A percentile compares a stretch with the other conserved stretches of the same genome.
Conservation (phyloP, 2,888 invertebrate species). For the Geotrupes spiniger region DNA sequence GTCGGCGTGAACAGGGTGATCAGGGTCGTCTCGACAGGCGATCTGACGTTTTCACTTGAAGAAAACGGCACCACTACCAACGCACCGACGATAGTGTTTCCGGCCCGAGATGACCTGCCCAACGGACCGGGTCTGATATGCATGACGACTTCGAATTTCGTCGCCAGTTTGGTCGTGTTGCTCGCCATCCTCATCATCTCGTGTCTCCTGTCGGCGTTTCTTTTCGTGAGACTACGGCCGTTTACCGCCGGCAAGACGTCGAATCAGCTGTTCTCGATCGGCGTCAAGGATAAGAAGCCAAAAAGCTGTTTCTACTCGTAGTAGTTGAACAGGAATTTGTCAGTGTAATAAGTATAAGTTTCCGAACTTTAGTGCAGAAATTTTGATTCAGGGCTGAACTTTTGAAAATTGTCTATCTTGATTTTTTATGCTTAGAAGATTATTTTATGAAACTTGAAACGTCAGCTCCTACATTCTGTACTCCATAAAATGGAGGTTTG, state of each 20-base stretch:
- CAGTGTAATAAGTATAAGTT: no score
- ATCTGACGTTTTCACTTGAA: conserved; percentile 80
- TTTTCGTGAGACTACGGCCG: conserved; percentile 78
- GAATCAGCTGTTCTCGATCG: conserved; percentile 6
- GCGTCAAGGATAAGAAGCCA: conserved; percentile 41
- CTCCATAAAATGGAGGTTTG: no score
- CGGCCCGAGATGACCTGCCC: conserved; percentile 58
- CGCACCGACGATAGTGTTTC: conserved; percentile 67
- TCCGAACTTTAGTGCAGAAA: no score
- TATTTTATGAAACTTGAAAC: no score
- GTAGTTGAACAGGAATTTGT: no score
- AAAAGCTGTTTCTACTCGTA: conserved; percentile 70
- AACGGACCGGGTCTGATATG: conserved; percentile 71
- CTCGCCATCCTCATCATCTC: conserved; percentile 80
- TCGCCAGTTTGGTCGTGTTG: conserved; percentile 79
- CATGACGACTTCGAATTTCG: conserved; percentile 93
- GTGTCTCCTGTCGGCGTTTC: conserved; percentile 80
- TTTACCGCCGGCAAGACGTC: conserved; percentile 48
- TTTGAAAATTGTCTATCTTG: no score
- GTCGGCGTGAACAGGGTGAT: conserved; percentile 88
- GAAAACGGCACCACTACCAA: conserved; percentile 58
- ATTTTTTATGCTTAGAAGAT: no score
- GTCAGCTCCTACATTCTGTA: no score
- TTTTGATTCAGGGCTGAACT: no score
- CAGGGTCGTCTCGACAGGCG: conserved; percentile 87